These are phyloP conservation scores for Galendromus occidentalis DNA, from an alignment of 1,140 invertebrate genomes.

Conservation along the genomic window DNA sequence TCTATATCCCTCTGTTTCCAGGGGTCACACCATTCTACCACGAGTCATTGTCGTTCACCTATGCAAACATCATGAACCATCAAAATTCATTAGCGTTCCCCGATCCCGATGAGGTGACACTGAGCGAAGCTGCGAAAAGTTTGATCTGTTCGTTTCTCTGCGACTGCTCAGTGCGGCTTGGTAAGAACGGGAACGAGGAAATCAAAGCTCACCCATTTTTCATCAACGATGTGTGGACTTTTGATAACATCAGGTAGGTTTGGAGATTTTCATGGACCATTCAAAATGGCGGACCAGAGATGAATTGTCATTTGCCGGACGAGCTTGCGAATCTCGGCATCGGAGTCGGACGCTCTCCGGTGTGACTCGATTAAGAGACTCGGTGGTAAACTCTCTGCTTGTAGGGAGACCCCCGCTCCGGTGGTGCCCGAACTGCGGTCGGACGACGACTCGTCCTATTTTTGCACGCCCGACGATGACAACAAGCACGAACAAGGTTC, in stretches of 20 bases:
- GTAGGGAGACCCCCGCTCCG: constrained; percentile 52
- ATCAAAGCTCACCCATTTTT: constrained; percentile 91
- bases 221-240: constrained; percentile 89
- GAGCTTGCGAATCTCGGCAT: no score
- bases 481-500: constrained; percentile 56
- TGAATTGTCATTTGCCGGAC: no score
- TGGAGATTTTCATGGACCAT: no score
- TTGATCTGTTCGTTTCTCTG: constrained; percentile 83
- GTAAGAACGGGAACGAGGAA: constrained; percentile 79
- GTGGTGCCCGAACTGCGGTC: constrained; percentile 82
- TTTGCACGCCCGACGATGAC: constrained; percentile 89
- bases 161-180: constrained; percentile 68
- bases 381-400: no score
- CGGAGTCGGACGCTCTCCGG: no score
- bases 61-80: constrained; percentile 98
- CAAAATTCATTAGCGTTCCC: constrained; percentile 87
- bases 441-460: constrained; percentile 95
- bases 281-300: no score
- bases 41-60: constrained; percentile 90
- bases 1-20: constrained; percentile 18
- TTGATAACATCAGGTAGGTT: constrained; percentile 72
- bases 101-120: constrained; percentile 71
- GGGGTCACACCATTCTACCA: constrained; percentile 99
- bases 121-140: constrained; percentile 53
- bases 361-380: no score